phyloP scores from a whole-genome alignment of 2,888 invertebrate genomes.

The Hypomecis atomaria region DNA sequence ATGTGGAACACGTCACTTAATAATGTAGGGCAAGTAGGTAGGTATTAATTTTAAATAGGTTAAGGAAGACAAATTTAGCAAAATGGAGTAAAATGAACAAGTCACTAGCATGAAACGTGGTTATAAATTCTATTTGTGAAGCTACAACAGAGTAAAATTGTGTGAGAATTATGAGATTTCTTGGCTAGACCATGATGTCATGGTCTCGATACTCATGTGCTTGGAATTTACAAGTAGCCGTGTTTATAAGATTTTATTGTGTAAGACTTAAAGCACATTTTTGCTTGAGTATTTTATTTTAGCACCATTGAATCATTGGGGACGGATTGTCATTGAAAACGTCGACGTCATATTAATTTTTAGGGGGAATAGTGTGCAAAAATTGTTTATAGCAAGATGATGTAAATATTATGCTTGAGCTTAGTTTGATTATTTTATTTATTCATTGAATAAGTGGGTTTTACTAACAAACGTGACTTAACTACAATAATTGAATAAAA shows the following conservation, averaged over 20 bases:
- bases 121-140: conserved; percentile 27
- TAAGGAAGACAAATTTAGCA: not conserved
- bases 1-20: not conserved
- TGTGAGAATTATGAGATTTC: conserved; percentile 35
- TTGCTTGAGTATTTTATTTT: conserved; percentile 31
- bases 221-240: conserved; percentile 33
- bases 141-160: conserved; percentile 29
- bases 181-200: conserved; percentile 41
- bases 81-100: conserved; percentile 3
- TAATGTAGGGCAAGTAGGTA: not conserved
- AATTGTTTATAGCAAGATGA: conserved; percentile 29
- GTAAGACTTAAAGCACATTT: conserved; percentile 28
- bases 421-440: not conserved
- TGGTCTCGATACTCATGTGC: conserved; percentile 34
- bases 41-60: not conserved
- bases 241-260: conserved; percentile 29
- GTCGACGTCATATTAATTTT: conserved; percentile 38
- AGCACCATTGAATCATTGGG: conserved; percentile 36
- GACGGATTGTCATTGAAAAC: conserved; percentile 38
- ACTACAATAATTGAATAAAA: too few relatives aligned
- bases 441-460: too few relatives aligned
- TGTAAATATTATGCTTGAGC: not conserved
- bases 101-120: not conserved
- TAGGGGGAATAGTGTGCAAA: conserved; percentile 37
- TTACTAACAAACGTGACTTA: too few relatives aligned